Conservation (phyloP, 2,888 invertebrate species). For the Hemaris fuciformis region DNA sequence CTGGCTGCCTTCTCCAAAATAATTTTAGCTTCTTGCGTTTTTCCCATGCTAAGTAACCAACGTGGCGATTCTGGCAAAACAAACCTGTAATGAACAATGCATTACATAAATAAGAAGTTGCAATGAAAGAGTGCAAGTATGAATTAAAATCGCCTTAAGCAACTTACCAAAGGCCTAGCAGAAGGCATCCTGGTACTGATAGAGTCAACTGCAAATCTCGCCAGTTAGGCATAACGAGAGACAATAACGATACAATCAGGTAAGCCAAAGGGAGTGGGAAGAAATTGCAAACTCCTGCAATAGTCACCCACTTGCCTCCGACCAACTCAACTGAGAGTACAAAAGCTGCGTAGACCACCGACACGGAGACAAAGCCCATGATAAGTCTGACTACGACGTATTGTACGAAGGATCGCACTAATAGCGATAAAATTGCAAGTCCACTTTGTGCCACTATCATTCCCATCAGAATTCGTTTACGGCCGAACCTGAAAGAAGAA, state of each 20-base stretch:
- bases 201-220: slow-evolving; percentile 86
- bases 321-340: slow-evolving; percentile 90
- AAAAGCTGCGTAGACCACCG: slow-evolving; percentile 90
- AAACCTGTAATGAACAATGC: slow-evolving; percentile 79
- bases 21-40: slow-evolving; percentile 84
- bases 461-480: slow-evolving; percentile 87
- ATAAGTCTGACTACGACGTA: slow-evolving; percentile 86
- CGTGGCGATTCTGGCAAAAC: slow-evolving; percentile 90
- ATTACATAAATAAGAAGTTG: not conserved
- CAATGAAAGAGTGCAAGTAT: not conserved
- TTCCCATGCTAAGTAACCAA: slow-evolving; percentile 88
- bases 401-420: slow-evolving; percentile 86
- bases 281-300: slow-evolving; percentile 90
- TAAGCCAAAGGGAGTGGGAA: slow-evolving; percentile 90
- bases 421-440: slow-evolving; percentile 85
- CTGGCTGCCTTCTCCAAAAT: slow-evolving; percentile 85
- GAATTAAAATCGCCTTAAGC: slow-evolving; percentile 1
- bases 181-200: slow-evolving; percentile 86
- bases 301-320: slow-evolving; percentile 89
- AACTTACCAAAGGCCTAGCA: slow-evolving; percentile 85
- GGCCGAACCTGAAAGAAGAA: slow-evolving; percentile 82
- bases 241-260: slow-evolving; percentile 86
- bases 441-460: slow-evolving; percentile 86
- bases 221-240: slow-evolving; percentile 87
- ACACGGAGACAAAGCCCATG: slow-evolving; percentile 89